phyloP scores from a whole-genome alignment of 1,140 invertebrate genomes.

The Calephelis nemesis region DNA sequence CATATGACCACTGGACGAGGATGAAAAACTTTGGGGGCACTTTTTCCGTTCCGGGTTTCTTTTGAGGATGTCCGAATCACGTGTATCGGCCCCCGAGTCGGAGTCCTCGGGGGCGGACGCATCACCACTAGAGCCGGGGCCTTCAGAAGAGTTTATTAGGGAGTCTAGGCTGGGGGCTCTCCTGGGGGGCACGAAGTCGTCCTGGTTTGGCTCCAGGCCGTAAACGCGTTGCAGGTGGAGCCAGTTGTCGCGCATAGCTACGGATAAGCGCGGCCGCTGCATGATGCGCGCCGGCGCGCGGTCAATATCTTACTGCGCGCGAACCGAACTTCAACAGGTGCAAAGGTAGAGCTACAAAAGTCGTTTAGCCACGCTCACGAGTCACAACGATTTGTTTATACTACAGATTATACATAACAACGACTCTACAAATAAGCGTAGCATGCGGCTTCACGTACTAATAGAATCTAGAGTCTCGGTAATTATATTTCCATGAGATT shows the following conservation, averaged over 20 bases:
- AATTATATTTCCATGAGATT: too few species aligned
- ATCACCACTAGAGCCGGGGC: conserved; percentile 76
- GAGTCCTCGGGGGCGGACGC: conserved; percentile 77
- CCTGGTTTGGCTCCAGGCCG: conserved; percentile 75
- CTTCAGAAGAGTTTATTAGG: conserved; percentile 82
- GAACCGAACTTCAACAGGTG: conserved; percentile 28
- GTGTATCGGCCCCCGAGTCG: conserved; percentile 77
- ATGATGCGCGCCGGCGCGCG: conserved; percentile 70
- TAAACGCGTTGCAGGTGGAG: conserved; percentile 67
- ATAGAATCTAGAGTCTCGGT: too few species aligned
- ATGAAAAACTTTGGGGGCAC: conserved; percentile 77
- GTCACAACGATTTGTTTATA: too few species aligned
- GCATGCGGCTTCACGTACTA: too few species aligned
- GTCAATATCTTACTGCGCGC: conserved; percentile 52
- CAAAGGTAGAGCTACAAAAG: conserved; percentile 8
- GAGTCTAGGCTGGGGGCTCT: conserved; percentile 82
- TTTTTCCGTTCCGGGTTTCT: conserved; percentile 54
- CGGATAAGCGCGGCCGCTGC: conserved; percentile 68
- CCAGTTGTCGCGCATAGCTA: conserved; percentile 75
- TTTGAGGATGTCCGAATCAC: conserved; percentile 56
- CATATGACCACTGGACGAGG: conserved; percentile 83
- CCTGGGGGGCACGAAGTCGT: conserved; percentile 60
- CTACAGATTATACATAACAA: too few species aligned
- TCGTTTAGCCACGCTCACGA: too few species aligned
- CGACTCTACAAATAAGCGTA: too few species aligned